Percentiles rank a stretch among this genome's conserved stretches.
phyloP scores from a whole-genome alignment of 2,113 vertebrate genomes.

The Montifringilla adamsi region DNA sequence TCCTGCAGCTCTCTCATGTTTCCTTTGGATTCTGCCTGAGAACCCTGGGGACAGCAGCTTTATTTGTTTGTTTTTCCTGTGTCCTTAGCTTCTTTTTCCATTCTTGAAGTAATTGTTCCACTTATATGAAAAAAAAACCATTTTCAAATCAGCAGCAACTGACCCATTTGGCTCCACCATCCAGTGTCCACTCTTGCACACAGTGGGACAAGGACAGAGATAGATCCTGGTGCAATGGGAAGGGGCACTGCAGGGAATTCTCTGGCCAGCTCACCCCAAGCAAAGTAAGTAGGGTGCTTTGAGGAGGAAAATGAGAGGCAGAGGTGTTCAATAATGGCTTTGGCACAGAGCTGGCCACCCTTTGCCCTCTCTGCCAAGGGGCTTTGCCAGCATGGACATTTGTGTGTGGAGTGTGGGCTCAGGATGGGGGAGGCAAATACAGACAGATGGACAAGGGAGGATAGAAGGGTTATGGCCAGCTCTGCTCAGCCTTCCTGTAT shows the following conservation, averaged over 20 bases:
- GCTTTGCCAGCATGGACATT: constrained; percentile 38
- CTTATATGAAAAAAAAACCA: background rate
- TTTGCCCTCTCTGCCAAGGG: constrained; percentile 35
- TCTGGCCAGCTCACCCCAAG: background rate
- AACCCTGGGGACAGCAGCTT: background rate
- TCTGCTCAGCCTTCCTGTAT: background rate
- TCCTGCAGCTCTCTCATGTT: background rate
- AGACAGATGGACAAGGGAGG: constrained; percentile 50
- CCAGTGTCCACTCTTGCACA: background rate
- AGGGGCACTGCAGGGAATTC: background rate
- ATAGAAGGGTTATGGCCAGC: background rate
- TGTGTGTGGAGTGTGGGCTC: background rate
- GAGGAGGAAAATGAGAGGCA: background rate
- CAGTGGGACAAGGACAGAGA: background rate
- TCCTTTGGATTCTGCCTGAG: background rate
- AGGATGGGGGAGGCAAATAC: background rate
- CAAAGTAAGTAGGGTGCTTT: background rate
- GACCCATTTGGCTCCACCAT: background rate
- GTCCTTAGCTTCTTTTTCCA: background rate
- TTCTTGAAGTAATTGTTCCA: background rate
- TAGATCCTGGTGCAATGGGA: background rate
- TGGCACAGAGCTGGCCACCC: background rate
- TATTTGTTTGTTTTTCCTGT: background rate
- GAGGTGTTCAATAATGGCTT: background rate
- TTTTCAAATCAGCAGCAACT: rapidly evolving